Evolutionary conservation across 2,797 vertebrate genomes (phyloP).

Genomic region (Otolemur crassicaudatus): DNA sequence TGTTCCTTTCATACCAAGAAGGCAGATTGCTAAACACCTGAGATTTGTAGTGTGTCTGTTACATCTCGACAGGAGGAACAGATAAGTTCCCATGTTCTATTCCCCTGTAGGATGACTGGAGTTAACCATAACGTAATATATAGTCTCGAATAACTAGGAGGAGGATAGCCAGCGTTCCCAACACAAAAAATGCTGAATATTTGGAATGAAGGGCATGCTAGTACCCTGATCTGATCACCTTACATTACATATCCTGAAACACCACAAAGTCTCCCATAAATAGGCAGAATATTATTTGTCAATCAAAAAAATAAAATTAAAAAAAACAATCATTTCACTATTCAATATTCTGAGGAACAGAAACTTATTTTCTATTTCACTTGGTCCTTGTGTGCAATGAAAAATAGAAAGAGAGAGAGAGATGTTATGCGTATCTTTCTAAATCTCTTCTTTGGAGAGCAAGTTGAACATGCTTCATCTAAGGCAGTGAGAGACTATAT

Average conservation of each 20-base stretch:
- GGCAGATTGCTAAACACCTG: not conserved
- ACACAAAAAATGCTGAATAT: not conserved
- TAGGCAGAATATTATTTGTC: not conserved
- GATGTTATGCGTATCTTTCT: not conserved
- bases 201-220: not conserved
- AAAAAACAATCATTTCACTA: not conserved
- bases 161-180: not conserved
- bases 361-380: not conserved
- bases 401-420: not conserved
- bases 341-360: not conserved
- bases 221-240: not conserved
- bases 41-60: not conserved
- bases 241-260: not conserved
- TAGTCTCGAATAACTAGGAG: not conserved
- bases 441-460: not conserved
- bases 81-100: not conserved
- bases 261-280: not conserved
- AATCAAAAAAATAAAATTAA: not conserved
- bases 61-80: not conserved
- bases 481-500: not conserved
- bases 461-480: not conserved
- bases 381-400: not conserved
- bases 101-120: not conserved
- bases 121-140: not conserved
- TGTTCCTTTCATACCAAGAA: not conserved